A percentile compares a stretch with the other conserved stretches of the same genome.
Evolutionary conservation across 2,888 invertebrate genomes (phyloP).

Genomic region (Andrena trimmerana): DNA sequence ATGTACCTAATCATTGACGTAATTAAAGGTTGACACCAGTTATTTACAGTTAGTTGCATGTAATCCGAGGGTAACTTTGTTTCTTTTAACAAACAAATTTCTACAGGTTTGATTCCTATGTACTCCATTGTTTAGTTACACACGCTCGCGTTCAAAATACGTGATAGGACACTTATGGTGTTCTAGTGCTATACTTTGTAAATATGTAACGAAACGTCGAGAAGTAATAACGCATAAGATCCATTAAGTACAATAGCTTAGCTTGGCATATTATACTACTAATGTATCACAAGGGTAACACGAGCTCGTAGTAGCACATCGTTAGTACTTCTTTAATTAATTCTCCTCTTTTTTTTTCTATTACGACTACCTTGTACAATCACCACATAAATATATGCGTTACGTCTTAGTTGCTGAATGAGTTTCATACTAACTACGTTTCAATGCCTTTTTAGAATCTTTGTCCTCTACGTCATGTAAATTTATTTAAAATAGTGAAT

Average conservation of each 20-base stretch:
- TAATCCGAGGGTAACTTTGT: constrained; percentile 24
- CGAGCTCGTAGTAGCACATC: constrained; percentile 48
- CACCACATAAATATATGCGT: constrained; percentile 45
- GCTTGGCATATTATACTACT: constrained; percentile 29
- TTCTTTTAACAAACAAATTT: constrained; percentile 35
- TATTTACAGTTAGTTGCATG: constrained; percentile 39
- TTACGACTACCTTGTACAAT: constrained; percentile 44
- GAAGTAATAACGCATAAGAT: constrained; percentile 54
- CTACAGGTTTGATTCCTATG: constrained; percentile 54
- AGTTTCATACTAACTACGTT: constrained; percentile 45
- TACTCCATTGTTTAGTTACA: constrained; percentile 58
- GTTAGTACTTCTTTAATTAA: constrained; percentile 30
- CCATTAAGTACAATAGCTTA: constrained; percentile 54
- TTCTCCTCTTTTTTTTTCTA: constrained; percentile 20
- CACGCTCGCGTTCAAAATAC: constrained; percentile 48
- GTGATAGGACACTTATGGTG: constrained; percentile 55
- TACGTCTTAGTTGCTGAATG: constrained; percentile 45
- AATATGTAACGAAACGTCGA: constrained; percentile 65
- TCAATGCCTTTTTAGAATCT: constrained; percentile 29
- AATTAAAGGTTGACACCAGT: constrained; percentile 50
- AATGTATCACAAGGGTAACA: constrained; percentile 41
- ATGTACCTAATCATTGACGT: constrained; percentile 52
- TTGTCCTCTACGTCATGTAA: constrained; percentile 24
- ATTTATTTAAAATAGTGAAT: constrained; percentile 27
- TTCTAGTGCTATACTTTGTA: constrained; percentile 65